Evolutionary conservation across 2,888 invertebrate genomes (phyloP).

Genomic region (Rotaria macrura): DNA sequence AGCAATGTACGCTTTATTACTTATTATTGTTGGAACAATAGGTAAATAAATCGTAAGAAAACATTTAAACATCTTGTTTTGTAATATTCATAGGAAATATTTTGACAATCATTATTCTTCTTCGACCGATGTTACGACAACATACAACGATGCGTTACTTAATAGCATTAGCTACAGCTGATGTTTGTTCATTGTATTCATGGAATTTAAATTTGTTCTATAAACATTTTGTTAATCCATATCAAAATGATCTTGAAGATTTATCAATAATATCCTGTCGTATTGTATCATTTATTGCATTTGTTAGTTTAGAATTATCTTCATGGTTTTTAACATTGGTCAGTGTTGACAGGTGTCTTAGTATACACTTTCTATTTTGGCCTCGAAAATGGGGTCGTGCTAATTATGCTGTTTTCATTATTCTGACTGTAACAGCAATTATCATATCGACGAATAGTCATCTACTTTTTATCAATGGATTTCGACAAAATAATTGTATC

Average conservation of each 20-base stretch:
- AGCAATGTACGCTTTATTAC: not conserved
- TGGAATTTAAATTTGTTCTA: slow-evolving; percentile 33
- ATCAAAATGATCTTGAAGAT: slow-evolving; percentile 32
- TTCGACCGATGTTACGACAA: slow-evolving; percentile 4
- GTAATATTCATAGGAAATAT: slow-evolving; percentile 19
- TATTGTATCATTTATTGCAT: slow-evolving; percentile 27
- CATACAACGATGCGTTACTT: slow-evolving; percentile 28
- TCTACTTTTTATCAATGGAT: slow-evolving; percentile 26
- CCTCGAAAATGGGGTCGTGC: slow-evolving; percentile 16
- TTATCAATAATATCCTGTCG: slow-evolving; percentile 25
- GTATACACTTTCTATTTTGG: slow-evolving; percentile 27
- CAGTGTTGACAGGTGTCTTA: slow-evolving; percentile 27
- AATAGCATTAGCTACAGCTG: slow-evolving; percentile 9
- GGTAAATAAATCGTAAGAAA: not conserved
- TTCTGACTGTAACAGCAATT: not conserved
- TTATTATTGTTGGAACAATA: not conserved
- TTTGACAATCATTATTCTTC: slow-evolving; percentile 24
- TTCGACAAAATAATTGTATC: not conserved
- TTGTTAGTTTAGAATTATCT: slow-evolving; percentile 25
- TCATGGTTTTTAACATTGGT: slow-evolving; percentile 31
- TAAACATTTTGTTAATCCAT: slow-evolving; percentile 28
- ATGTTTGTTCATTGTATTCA: slow-evolving; percentile 23
- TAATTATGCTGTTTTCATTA: slow-evolving; percentile 18
- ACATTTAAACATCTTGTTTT: not conserved
- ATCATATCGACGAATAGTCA: slow-evolving; percentile 19